phyloP scores from a whole-genome alignment of 2,888 invertebrate genomes.

The Salticus scenicus region DNA sequence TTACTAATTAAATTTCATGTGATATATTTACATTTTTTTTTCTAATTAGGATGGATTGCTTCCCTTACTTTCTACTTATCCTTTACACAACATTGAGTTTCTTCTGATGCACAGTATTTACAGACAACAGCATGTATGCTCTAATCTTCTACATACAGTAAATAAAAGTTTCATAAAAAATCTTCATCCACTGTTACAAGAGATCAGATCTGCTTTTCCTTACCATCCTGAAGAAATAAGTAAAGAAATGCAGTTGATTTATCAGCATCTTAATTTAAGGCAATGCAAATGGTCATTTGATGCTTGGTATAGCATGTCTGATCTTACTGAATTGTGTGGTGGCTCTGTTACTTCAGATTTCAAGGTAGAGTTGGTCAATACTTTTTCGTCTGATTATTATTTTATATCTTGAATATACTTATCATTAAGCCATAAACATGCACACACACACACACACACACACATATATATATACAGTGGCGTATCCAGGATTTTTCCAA shows the following conservation, averaged over 20 bases:
- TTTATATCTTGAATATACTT: no score
- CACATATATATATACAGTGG: no score
- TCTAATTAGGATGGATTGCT: constrained; percentile 75
- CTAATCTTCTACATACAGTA: constrained; percentile 74
- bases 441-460: no score
- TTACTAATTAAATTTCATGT: no score
- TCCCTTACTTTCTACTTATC: constrained; percentile 77
- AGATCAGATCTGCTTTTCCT: constrained; percentile 41
- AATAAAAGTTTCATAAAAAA: constrained; percentile 24
- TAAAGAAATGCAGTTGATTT: constrained; percentile 73
- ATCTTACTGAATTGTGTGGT: constrained; percentile 76
- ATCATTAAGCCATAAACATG: no score
- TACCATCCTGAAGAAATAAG: constrained; percentile 31
- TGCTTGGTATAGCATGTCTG: constrained; percentile 77
- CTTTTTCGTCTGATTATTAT: no score
- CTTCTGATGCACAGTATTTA: constrained; percentile 76
- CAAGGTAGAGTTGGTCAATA: no score
- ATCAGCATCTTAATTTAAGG: constrained; percentile 76
- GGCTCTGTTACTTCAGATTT: constrained; percentile 76
- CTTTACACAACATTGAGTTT: constrained; percentile 76
- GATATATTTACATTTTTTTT: no score
- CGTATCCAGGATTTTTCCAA: no score
- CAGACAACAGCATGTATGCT: constrained; percentile 76
- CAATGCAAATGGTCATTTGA: constrained; percentile 77
- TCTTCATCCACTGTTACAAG: constrained; percentile 14